Conservation (phyloP, 2,888 invertebrate genomes). For the Digitonthophagus gazella region DNA sequence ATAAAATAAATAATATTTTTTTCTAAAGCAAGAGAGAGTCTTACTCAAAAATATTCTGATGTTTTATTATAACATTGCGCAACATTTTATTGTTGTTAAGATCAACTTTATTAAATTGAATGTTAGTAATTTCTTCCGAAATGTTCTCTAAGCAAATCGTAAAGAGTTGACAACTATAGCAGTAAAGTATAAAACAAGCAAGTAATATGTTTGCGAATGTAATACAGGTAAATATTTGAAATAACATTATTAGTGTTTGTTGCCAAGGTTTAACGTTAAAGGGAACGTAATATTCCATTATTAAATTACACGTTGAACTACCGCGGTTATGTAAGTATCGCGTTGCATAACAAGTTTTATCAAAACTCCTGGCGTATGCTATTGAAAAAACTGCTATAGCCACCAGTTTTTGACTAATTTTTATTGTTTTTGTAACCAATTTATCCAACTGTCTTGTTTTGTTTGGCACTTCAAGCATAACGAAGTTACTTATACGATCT, state of each 20-base stretch:
- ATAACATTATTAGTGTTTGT: neutral
- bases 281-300: neutral
- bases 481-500: too few relatives aligned
- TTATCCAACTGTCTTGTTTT: too few relatives aligned
- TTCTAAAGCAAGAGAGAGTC: too few relatives aligned
- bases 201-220: neutral
- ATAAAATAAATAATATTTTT: too few relatives aligned
- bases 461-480: too few relatives aligned
- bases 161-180: neutral
- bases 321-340: too few relatives aligned
- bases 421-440: too few relatives aligned
- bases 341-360: too few relatives aligned
- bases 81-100: neutral
- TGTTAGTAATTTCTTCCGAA: neutral
- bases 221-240: neutral
- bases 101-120: neutral
- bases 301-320: too few relatives aligned
- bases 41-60: neutral
- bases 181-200: neutral
- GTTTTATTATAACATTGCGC: neutral
- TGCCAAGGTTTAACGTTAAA: neutral
- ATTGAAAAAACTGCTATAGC: too few relatives aligned
- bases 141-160: neutral
- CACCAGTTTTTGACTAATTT: too few relatives aligned
- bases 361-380: too few relatives aligned